A percentile compares a stretch with the other conserved stretches of the same genome.
Conservation (phyloP, 2,888 invertebrate species). For the Drosophila prostipennis region DNA sequence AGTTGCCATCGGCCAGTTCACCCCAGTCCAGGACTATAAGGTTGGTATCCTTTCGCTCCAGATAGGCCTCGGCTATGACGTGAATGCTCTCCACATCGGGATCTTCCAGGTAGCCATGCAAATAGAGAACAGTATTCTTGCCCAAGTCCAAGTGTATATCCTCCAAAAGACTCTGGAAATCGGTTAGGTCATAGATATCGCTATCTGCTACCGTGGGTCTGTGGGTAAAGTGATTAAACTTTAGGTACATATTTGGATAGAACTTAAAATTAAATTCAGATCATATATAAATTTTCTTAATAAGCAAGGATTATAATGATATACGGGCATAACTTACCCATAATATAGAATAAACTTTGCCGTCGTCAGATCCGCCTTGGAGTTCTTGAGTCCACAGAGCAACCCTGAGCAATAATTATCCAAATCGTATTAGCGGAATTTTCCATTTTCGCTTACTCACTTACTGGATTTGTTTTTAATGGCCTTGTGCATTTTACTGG, state of each 20-base stretch:
- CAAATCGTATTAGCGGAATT: constrained; percentile 7
- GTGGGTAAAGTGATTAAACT: constrained; percentile 2
- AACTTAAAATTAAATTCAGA: too few relatives aligned
- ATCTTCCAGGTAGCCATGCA: constrained; percentile 87
- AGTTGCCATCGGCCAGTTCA: constrained; percentile 83
- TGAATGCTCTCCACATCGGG: constrained; percentile 86
- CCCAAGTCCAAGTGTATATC: constrained; percentile 81
- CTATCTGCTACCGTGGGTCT: constrained; percentile 80
- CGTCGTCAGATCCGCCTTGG: constrained; percentile 84
- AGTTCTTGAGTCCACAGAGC: constrained; percentile 85
- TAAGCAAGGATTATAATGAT: background rate
- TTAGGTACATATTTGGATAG: background rate
- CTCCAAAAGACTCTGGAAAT: constrained; percentile 69
- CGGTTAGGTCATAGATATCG: constrained; percentile 73
- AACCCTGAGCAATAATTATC: constrained; percentile 63
- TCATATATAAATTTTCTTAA: too few relatives aligned
- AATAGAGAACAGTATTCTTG: constrained; percentile 86
- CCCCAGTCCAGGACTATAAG: constrained; percentile 83
- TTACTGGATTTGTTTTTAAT: constrained; percentile 79
- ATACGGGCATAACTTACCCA: constrained; percentile 63
- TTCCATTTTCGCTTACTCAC: constrained; percentile 38
- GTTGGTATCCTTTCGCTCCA: constrained; percentile 80
- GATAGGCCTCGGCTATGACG: constrained; percentile 83
- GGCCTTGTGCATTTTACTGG: constrained; percentile 64
- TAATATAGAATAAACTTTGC: constrained; percentile 83